These are phyloP conservation scores for Poicephalus gulielmi DNA, from an alignment of 2,113 vertebrate species.

Conservation along the genomic window DNA sequence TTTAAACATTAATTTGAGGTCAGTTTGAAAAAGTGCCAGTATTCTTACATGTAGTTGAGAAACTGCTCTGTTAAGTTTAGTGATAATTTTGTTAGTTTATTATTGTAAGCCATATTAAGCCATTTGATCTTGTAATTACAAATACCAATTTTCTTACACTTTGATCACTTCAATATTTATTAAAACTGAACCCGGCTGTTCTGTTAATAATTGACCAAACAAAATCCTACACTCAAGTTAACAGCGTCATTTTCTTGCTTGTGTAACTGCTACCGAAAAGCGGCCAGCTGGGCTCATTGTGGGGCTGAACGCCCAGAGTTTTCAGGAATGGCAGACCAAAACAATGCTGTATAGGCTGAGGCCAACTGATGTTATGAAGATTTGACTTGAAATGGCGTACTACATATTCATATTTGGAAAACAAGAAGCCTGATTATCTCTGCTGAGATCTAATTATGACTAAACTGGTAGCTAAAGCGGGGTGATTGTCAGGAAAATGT, in stretches of 20 bases:
- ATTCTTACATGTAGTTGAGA: not conserved
- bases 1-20: constrained; percentile 25
- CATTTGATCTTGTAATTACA: constrained; percentile 1
- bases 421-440: not conserved
- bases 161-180: not conserved
- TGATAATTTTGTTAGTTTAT: constrained; percentile 13
- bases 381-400: not conserved
- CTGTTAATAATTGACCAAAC: not conserved
- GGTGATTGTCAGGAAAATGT: not conserved
- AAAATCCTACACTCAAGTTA: not conserved
- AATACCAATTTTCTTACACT: not conserved
- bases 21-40: not conserved
- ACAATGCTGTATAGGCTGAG: not conserved
- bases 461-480: not conserved
- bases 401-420: not conserved
- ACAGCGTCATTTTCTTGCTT: rapidly evolving
- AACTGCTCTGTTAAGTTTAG: not conserved
- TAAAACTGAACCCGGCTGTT: not conserved
- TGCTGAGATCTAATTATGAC: not conserved
- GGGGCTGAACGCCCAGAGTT: not conserved
- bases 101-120: not conserved
- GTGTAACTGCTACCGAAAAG: not conserved
- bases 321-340: not conserved
- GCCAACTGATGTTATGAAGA: not conserved
- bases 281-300: not conserved